Percentiles rank a stretch among this genome's conserved stretches.
phyloP scores from a whole-genome alignment of 2,113 vertebrate genomes.

The Corythornis madagascariensis region DNA sequence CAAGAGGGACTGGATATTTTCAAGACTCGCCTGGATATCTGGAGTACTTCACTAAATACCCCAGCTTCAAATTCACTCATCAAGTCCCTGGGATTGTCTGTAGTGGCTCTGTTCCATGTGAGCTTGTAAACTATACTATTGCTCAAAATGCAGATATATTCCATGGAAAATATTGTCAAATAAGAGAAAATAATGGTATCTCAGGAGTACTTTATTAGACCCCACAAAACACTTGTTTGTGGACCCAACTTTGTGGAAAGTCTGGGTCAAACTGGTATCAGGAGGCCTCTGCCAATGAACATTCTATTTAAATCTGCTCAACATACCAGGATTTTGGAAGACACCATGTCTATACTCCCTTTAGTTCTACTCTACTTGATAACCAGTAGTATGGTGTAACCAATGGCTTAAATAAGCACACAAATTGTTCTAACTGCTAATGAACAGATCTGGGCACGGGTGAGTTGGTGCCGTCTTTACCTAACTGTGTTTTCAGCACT shows the following conservation, averaged over 20 bases:
- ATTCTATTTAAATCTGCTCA: background rate
- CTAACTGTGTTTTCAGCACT: background rate
- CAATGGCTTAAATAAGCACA: background rate
- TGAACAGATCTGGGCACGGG: background rate
- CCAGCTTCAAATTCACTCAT: background rate
- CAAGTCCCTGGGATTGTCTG: too few species aligned
- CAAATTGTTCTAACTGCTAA: background rate
- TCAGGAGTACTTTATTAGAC: background rate
- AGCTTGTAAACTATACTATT: background rate
- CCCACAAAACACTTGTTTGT: background rate
- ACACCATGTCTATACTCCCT: background rate
- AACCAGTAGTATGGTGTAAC: background rate
- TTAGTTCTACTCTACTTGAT: background rate
- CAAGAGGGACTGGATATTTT: background rate
- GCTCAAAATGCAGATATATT: background rate
- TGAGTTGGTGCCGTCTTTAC: background rate
- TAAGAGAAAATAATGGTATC: background rate
- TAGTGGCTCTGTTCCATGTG: background rate
- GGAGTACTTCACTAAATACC: background rate
- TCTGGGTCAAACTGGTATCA: background rate
- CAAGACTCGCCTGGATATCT: too few species aligned
- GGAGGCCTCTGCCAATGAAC: background rate
- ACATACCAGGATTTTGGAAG: background rate
- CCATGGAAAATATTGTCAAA: background rate
- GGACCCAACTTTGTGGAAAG: background rate